Evolutionary conservation across 2,113 vertebrate species (phyloP).

Genomic region (Pygoscelis adeliae): DNA sequence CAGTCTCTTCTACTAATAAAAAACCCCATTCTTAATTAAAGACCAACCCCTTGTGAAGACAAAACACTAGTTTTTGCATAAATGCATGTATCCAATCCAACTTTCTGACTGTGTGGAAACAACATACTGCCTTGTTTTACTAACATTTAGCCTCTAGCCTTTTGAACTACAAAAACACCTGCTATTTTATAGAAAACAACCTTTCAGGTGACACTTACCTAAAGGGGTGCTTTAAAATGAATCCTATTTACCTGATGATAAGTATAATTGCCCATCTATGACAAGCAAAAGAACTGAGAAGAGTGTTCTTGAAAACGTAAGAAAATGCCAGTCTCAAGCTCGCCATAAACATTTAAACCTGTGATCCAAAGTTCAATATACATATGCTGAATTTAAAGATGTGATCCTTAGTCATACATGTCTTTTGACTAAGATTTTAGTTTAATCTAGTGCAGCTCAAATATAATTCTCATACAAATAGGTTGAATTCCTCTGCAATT

Average conservation of each 20-base stretch:
- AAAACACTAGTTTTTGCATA: not conserved
- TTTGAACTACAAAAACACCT: not conserved
- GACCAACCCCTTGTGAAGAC: not conserved
- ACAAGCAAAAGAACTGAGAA: not conserved
- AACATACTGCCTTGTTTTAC: not conserved
- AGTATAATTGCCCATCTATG: not conserved
- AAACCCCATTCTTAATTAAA: not conserved
- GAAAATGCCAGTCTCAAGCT: not conserved
- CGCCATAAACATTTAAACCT: not conserved
- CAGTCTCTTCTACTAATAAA: not conserved
- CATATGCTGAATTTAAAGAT: not conserved
- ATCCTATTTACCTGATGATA: not conserved
- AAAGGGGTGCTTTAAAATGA: not conserved
- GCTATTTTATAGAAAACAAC: not conserved
- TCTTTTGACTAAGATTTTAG: not conserved
- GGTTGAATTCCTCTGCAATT: not conserved
- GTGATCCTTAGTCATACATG: not conserved
- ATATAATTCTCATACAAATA: not conserved
- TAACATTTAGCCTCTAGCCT: not conserved
- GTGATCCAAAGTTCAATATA: not conserved
- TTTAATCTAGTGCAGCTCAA: not conserved
- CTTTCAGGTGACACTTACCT: not conserved
- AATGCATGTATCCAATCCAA: not conserved
- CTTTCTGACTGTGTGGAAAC: not conserved
- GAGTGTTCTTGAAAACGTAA: not conserved